phyloP scores from a whole-genome alignment of 2,797 vertebrate genomes.

The Catamblyrhynchus diadema region DNA sequence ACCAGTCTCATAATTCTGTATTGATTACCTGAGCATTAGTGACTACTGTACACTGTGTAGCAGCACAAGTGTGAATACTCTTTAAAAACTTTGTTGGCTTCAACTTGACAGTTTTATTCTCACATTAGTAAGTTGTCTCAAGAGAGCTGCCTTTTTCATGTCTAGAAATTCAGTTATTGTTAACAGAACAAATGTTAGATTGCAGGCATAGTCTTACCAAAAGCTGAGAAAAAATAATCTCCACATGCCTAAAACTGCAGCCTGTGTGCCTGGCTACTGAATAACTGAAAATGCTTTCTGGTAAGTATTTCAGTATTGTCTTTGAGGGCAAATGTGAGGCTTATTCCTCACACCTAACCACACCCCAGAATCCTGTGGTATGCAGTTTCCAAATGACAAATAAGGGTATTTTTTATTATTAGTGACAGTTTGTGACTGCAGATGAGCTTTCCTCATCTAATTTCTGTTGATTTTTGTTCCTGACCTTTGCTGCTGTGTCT shows the following conservation, averaged over 20 bases:
- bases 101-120: slow-evolving; percentile 6
- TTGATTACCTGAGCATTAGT: slow-evolving; percentile 11
- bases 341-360: background rate
- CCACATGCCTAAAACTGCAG: background rate
- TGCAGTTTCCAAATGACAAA: background rate
- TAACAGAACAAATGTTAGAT: slow-evolving; percentile 1
- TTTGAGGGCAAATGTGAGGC: background rate
- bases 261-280: background rate
- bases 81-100: slow-evolving; percentile 33
- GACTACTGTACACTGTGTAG: background rate
- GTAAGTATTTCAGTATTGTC: background rate
- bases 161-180: background rate
- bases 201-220: background rate
- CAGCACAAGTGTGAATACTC: background rate
- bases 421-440: background rate
- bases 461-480: background rate
- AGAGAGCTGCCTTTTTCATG: background rate
- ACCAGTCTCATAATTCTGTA: slow-evolving; percentile 10
- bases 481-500: background rate
- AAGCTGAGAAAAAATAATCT: background rate
- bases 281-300: background rate
- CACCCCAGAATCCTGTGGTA: rapidly evolving
- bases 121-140: background rate
- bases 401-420: background rate
- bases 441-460: background rate